Base-by-base conservation (phyloP, 2,113 vertebrate species). In the Speoplatyrhinus poulsoni region DNA sequence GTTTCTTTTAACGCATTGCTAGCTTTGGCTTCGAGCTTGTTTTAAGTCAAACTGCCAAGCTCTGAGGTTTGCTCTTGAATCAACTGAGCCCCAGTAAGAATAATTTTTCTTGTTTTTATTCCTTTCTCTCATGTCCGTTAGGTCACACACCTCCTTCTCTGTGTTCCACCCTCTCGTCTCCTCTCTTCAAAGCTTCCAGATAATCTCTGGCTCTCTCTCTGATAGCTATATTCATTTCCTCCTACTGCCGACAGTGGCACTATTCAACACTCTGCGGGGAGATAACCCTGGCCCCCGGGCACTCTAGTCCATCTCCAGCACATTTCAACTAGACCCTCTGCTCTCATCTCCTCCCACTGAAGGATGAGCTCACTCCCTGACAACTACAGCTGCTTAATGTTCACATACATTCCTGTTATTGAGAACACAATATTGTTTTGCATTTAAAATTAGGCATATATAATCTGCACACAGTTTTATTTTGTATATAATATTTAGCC, bases 181-280 rank as follows among this genome's bases (percentile, higher is more conserved):
- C 73, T 76, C 66, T 86, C 82, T 76, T 88, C 85, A 82, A 36
- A 16, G 64, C 61, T 59, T 9, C 60, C 68, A 76, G 88, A 92
- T 91, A 91, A 87, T 87, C 76, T 71, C 47, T 71, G 62, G 74
- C 73, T 82, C 80, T 12, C 46, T 62, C 60, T 49, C n/a, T 82
- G 77, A 83, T 61, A 47, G 53, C 46, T 41, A 33, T 65, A 60
- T 33, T 47, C 26, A 63, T 62, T 70, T 71, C 63, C 59, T 67
- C 77, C 68, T 67, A 50, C 55, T 32, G 16, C 70, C 52, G 77
- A 83, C 82, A 77, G 69, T 77, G 85, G 83, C 83, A 75, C 80
- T 78, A 88, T 82, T 72, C 19, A 73, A 64, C 86, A 89, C 89
- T 90, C 85, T 82, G 82, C 85, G 3, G 83, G 6, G 17, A 4